Evolutionary conservation across 2,797 vertebrate species (phyloP).

Genomic region (Pseudomugil gertrudae): DNA sequence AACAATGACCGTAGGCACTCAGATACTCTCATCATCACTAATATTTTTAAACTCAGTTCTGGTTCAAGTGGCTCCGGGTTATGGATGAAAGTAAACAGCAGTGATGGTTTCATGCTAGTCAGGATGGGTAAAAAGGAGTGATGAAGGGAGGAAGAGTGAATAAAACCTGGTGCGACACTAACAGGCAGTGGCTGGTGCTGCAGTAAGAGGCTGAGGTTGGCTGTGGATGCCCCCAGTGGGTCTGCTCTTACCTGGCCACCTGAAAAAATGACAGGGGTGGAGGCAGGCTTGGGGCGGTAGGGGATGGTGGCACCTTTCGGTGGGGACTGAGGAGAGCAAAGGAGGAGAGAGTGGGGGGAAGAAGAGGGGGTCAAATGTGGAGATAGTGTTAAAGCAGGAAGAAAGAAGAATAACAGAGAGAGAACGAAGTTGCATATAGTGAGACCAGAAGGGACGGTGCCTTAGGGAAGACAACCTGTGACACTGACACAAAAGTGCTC

Average conservation of each 20-base stretch:
- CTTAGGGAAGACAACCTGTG: constrained; percentile 72
- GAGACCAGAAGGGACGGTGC: constrained; percentile 73
- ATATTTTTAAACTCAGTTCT: constrained; percentile 55
- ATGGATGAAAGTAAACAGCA: constrained; percentile 54
- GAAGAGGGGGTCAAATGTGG: constrained; percentile 82
- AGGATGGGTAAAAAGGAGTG: constrained; percentile 49
- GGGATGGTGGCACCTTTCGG: constrained; percentile 99
- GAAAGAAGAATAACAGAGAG: constrained; percentile 46
- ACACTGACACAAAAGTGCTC: constrained; percentile 71
- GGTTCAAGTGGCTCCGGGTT: constrained; percentile 40
- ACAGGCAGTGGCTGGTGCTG: constrained; percentile 99
- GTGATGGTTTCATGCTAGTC: constrained; percentile 69
- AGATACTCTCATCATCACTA: background rate
- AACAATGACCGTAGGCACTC: background rate
- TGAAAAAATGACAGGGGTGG: constrained; percentile 99
- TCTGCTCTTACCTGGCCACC: constrained; percentile 99
- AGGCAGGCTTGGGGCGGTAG: constrained; percentile 99
- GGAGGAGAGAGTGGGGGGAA: constrained; percentile 59
- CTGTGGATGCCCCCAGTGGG: constrained; percentile 96
- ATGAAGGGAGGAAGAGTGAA: constrained; percentile 80
- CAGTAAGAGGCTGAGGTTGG: constrained; percentile 99
- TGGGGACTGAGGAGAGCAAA: constrained; percentile 90
- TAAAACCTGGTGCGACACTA: constrained; percentile 94
- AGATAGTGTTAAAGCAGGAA: constrained; percentile 78
- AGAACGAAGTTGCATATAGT: constrained; percentile 68